phyloP scores from a whole-genome alignment of 2,888 invertebrate genomes.

The Dasysyrphus tricinctus region DNA sequence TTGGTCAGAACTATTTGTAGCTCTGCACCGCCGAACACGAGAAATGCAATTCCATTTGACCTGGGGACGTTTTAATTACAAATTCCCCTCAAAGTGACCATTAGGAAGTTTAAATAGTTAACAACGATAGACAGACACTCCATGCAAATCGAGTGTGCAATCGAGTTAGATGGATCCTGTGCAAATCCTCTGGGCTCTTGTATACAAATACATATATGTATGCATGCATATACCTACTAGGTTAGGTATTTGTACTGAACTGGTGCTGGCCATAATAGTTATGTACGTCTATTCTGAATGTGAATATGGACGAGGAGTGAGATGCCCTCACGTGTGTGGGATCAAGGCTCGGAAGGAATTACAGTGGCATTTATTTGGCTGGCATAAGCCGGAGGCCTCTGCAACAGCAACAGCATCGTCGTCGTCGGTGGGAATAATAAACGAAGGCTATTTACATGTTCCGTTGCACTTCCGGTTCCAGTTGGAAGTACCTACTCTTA shows the following conservation, averaged over 20 bases:
- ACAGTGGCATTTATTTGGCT: constrained; percentile 50
- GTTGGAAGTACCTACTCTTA: constrained; percentile 58
- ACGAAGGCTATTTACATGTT: constrained; percentile 75
- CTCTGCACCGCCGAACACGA: constrained; percentile 70
- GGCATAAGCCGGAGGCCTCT: constrained; percentile 54
- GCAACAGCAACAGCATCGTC: constrained; percentile 2
- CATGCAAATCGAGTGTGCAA: constrained; percentile 74
- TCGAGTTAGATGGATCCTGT: constrained; percentile 73
- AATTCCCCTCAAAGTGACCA: constrained; percentile 76
- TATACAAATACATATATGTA: background rate
- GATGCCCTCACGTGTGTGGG: constrained; percentile 55
- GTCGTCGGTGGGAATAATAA: constrained; percentile 71
- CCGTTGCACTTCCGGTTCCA: constrained; percentile 74
- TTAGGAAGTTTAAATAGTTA: constrained; percentile 76
- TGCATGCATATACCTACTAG: background rate
- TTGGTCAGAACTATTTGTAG: constrained; percentile 58
- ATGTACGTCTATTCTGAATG: constrained; percentile 28
- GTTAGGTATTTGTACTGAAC: background rate
- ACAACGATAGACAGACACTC: constrained; percentile 73
- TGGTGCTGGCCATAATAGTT: constrained; percentile 15
- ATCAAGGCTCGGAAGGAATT: constrained; percentile 55
- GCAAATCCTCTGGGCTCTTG: constrained; percentile 61
- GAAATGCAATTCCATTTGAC: constrained; percentile 75
- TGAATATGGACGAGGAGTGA: background rate
- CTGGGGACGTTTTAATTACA: constrained; percentile 77